A percentile compares a stretch with the other conserved stretches of the same genome.
Evolutionary conservation across 2,797 vertebrate genomes (phyloP).

Genomic region (Rhabdomys pumilio): DNA sequence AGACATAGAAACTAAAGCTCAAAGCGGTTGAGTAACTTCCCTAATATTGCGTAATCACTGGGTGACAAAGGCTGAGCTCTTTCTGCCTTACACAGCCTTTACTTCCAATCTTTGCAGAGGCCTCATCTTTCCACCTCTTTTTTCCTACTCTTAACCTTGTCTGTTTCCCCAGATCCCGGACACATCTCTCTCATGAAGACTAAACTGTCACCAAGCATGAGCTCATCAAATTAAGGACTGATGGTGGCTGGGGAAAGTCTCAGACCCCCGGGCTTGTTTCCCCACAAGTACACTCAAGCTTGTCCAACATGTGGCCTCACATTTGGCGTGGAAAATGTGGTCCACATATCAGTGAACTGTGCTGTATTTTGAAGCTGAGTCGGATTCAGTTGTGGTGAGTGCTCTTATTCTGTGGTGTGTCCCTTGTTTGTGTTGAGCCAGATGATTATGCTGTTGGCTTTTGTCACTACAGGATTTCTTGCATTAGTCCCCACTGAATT

Average conservation of each 20-base stretch:
- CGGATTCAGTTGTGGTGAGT: slow-evolving; percentile 73
- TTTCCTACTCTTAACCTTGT: slow-evolving; percentile 45
- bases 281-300: slow-evolving; percentile 44
- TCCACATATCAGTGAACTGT: slow-evolving; percentile 63
- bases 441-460: slow-evolving; percentile 74
- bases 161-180: slow-evolving; percentile 8
- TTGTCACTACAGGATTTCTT: slow-evolving; percentile 65
- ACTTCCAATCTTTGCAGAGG: background rate
- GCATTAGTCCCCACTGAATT: slow-evolving; percentile 61
- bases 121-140: background rate
- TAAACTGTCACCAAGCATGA: background rate
- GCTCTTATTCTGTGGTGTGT: slow-evolving; percentile 61
- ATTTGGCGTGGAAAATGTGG: slow-evolving; percentile 74
- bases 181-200: background rate
- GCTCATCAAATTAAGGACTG: background rate
- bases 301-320: slow-evolving; percentile 68
- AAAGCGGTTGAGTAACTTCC: slow-evolving; percentile 51
- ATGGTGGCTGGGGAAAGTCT: slow-evolving; percentile 12
- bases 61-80: background rate
- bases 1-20: slow-evolving; percentile 32
- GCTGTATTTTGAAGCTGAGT: slow-evolving; percentile 78
- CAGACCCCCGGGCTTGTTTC: slow-evolving; percentile 64
- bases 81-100: background rate
- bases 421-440: slow-evolving; percentile 74
- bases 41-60: background rate